Base-by-base conservation (phyloP, 2,797 vertebrate species). In the Loriculus beryllinus region DNA sequence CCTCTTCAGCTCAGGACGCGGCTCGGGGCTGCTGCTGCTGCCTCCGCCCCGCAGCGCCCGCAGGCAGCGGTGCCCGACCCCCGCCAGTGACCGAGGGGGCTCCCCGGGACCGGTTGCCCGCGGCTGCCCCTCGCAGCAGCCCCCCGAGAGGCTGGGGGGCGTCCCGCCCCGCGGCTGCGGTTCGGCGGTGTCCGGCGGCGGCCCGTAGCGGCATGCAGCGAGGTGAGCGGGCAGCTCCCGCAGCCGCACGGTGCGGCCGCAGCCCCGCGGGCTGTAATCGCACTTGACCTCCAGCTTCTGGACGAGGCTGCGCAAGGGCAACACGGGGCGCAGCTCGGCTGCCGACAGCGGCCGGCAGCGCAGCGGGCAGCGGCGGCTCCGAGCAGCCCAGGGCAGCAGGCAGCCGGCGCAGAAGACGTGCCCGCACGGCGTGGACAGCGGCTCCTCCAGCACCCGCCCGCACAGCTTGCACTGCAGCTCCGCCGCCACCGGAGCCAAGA, bases 321-420 rank as follows among this genome's bases (percentile, higher is more conserved):
- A 86, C n/a, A 92, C 90, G 59, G 85, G 89, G 33, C 87, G 88
- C 78, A 92, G 89, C 26, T 93, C 94, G 68, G 81, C 49, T 56
- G 71, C 28, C 29, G 81, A 76, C 70, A 95, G 48, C 86, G 93
- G 52, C 72, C 51, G 95, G 94, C 97, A 97, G 54, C 82, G 91
- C 71, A 96, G 87, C 10, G 97, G 82, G 81, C 94, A 96, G n/a
- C 59, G 70, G 42, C 88, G 79, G 10, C 82, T 70, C 52, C 82
- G 85, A 43, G 85, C 80, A 64, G 88, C 96, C 95, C 95, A 95
- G 67, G 95, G 94, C 85, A 97, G 76, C 49, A 96, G 76, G 85
- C 96, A 96, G 59, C 88, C 86, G 59, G 94, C 93, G 60, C 95
- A 96, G 82, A 96, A 96, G 67, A 94, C 87, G 93, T 92, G 95